Percentiles rank a stretch among this genome's conserved stretches.
Conservation (phyloP, 2,113 vertebrate genomes). For the Cheilinus undulatus region DNA sequence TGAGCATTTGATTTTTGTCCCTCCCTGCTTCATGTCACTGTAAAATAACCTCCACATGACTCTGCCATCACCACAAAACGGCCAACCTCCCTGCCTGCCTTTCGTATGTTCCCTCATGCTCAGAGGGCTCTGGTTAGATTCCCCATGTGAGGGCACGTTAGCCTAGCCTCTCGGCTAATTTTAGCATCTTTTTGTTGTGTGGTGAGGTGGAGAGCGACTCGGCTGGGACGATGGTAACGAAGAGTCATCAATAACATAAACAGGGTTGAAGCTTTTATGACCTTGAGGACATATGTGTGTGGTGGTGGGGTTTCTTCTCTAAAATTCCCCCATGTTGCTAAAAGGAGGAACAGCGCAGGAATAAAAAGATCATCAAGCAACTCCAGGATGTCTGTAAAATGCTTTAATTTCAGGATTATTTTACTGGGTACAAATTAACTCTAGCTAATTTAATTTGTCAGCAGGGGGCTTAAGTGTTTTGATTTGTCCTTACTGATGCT, state of each 20-base stretch:
- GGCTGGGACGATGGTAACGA: constrained; percentile 72
- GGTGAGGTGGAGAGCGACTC: constrained; percentile 69
- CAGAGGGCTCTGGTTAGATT: constrained; percentile 64
- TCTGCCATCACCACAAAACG: constrained; percentile 69
- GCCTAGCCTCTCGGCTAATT: constrained; percentile 74
- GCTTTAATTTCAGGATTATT: constrained; percentile 31
- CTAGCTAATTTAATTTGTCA: constrained; percentile 31
- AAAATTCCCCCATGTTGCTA: constrained; percentile 46
- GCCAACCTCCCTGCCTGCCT: constrained; percentile 62
- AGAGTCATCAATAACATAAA: constrained; percentile 78
- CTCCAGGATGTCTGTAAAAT: background rate
- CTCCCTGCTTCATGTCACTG: constrained; percentile 36
- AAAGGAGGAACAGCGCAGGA: constrained; percentile 43
- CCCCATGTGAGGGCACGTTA: constrained; percentile 62
- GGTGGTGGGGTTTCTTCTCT: background rate
- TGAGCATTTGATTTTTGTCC: constrained; percentile 50
- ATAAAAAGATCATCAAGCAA: constrained; percentile 1
- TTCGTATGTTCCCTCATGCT: constrained; percentile 60
- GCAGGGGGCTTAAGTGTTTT: constrained; percentile 28
- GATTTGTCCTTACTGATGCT: constrained; percentile 11
- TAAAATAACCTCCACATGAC: constrained; percentile 75
- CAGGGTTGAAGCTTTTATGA: constrained; percentile 74
- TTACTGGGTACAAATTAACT: constrained; percentile 28
- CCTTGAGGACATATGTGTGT: constrained; percentile 36
- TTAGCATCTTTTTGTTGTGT: constrained; percentile 73